Evolutionary conservation across 2,888 invertebrate species (phyloP).

Genomic region (Cactoblastis cactorum): DNA sequence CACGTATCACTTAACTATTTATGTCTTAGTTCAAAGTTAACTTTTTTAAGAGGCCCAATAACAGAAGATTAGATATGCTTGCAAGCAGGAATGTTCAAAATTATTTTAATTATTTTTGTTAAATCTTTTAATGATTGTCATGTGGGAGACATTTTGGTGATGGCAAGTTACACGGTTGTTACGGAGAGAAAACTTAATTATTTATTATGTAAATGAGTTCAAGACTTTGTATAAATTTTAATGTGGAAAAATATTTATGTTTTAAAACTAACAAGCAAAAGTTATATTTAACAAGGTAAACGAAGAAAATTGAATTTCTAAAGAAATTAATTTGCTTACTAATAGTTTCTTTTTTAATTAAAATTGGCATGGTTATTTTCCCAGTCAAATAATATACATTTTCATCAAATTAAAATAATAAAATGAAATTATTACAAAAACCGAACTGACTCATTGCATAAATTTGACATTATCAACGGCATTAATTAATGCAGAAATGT

Average conservation of each 20-base stretch:
- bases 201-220: too few relatives aligned
- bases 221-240: neutral
- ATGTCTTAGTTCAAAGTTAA: constrained; percentile 14
- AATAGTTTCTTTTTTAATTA: too few relatives aligned
- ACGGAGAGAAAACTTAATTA: neutral
- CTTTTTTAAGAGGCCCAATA: constrained; percentile 10
- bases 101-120: neutral
- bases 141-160: neutral
- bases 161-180: neutral
- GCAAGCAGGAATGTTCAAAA: neutral
- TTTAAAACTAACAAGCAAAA: too few relatives aligned
- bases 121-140: neutral
- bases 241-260: neutral
- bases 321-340: too few relatives aligned
- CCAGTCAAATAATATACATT: neutral
- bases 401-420: neutral
- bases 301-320: too few relatives aligned
- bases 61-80: constrained; percentile 12
- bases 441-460: neutral
- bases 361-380: too few relatives aligned
- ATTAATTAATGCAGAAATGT: neutral
- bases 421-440: neutral
- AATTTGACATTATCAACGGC: neutral
- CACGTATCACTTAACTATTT: constrained; percentile 5
- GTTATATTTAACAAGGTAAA: too few relatives aligned